Percentiles rank a stretch among this genome's conserved stretches.
Conservation (phyloP, 2,888 invertebrate species). For the Phymatocera aterrima region DNA sequence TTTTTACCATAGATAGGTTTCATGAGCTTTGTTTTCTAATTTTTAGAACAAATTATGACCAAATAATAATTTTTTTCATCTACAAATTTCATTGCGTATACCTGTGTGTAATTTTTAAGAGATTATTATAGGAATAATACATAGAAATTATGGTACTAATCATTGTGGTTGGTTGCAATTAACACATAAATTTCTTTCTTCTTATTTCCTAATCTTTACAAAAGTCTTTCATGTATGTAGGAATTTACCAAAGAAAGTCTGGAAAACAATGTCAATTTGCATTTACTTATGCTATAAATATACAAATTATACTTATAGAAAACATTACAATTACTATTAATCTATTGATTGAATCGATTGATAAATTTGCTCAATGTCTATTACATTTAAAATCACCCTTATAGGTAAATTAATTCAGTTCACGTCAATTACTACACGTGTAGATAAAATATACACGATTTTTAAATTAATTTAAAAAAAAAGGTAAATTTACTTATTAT, state of each 20-base stretch:
- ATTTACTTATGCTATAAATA: background rate
- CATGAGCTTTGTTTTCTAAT: no score
- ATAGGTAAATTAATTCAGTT: background rate
- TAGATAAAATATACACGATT: background rate
- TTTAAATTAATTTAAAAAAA: conserved; percentile 9
- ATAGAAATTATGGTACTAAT: no score
- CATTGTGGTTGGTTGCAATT: no score
- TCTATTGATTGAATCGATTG: background rate
- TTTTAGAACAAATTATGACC: no score
- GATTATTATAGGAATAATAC: no score
- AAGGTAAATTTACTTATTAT: background rate
- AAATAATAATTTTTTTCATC: no score
- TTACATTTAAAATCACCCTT: background rate
- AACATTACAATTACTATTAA: no score
- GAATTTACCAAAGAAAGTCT: background rate
- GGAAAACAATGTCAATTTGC: background rate
- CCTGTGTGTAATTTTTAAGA: no score
- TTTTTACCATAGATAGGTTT: background rate
- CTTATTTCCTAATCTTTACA: background rate
- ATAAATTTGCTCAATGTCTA: conserved; percentile 22
- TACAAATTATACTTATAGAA: background rate
- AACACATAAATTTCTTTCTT: no score
- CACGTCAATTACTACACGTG: conserved; percentile 1
- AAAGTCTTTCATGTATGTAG: conserved; percentile 1
- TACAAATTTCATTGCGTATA: no score